Evolutionary conservation across 2,888 invertebrate species (phyloP), one percentile per base, ranked within the genome.

Genomic region (Polymixis flavicincta): DNA sequence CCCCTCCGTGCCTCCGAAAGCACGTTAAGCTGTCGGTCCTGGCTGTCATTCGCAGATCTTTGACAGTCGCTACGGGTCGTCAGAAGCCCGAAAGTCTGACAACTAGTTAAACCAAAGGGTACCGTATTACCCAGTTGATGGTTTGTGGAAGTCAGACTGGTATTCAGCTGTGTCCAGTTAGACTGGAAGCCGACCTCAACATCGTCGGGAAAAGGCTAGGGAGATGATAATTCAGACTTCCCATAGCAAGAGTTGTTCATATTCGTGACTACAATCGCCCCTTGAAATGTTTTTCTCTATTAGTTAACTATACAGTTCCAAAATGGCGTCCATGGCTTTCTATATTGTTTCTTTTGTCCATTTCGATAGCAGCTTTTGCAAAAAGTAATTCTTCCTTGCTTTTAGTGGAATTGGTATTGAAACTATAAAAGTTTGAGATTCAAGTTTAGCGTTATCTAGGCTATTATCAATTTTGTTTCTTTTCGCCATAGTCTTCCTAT

Each of bases 381-480:
- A 19, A 67, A 82, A 71, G 55, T 68, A 57, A 42, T 77, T 55
- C 48, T 50, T n/a, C 14, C 14, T 65, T 65, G 55, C 78, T 83
- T 65, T 78, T 65, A 69, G 65, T 61, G 2, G 52, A 69, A 69
- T 83, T 78, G 54, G n/a, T 32, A 55, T 19, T n/a, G 7, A 52
- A 64, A 37, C 19, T 65, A 60, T 32, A 1, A 14, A 42, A 59
- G 6, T 55, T 72, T 82, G 28, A 48, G n/a, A 55, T 65, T 9
- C 25, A 64, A 68, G 50, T 52, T 68, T 59, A 28, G 8, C 0
- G 11, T 25, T 54, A 54, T 17, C n/a, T 2, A 14, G 19, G 42
- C 5, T 45, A 37, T 52, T 22, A 17, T 61, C 25, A 37, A 28
- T 37, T n/a, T 19, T 1, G 11, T 73, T 55, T 50, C 2, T 61